Percentiles rank a stretch among this genome's conserved stretches.
Evolutionary conservation across 2,888 invertebrate species (phyloP).

Genomic region (Parnassius glacialis): DNA sequence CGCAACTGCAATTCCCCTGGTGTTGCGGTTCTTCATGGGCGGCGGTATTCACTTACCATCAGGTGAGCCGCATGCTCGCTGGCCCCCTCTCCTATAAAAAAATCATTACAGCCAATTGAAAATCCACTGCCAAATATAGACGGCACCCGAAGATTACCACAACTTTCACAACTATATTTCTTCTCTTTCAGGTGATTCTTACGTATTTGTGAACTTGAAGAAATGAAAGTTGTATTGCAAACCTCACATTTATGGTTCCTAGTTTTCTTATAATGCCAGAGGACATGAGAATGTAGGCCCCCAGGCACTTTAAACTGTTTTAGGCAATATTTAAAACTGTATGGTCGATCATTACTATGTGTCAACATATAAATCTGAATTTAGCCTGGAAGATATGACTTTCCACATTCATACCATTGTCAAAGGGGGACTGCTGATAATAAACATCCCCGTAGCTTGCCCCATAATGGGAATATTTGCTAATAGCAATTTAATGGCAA

Average conservation of each 20-base stretch:
- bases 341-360: conserved; percentile 61
- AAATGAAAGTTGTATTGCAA: conserved; percentile 72
- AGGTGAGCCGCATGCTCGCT: no score
- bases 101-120: no score
- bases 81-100: no score
- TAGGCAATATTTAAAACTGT: conserved; percentile 72
- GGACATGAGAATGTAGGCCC: conserved; percentile 66
- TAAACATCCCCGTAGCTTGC: no score
- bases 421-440: conserved; percentile 33
- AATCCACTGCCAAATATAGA: no score
- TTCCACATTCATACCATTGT: conserved; percentile 76
- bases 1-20: no score
- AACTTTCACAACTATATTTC: conserved; percentile 71
- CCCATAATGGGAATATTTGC: no score
- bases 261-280: conserved; percentile 73
- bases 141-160: conserved; percentile 45
- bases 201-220: conserved; percentile 69
- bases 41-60: no score
- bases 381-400: conserved; percentile 73
- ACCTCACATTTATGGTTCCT: conserved; percentile 73
- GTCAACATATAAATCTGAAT: conserved; percentile 73
- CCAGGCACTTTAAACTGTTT: conserved; percentile 75
- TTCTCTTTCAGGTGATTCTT: conserved; percentile 75
- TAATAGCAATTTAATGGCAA: no score
- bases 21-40: no score